Percentiles rank a stretch among this genome's conserved stretches.
These are phyloP conservation scores for Calameuta filiformis DNA, from an alignment of 2,888 invertebrate species.

Conservation along the genomic window DNA sequence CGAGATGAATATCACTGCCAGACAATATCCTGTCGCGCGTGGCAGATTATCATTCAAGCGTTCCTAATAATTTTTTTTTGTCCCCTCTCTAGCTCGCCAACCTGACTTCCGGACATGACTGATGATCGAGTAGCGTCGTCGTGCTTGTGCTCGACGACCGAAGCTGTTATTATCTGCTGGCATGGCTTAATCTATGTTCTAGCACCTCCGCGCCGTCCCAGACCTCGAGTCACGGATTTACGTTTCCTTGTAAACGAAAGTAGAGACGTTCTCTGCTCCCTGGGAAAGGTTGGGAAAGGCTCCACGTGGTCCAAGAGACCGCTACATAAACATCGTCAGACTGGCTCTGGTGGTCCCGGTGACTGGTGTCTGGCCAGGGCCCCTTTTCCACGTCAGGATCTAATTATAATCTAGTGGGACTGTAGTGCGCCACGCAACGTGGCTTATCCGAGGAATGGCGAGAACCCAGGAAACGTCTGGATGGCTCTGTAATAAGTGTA, in stretches of 20 bases:
- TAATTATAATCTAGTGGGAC: conserved; percentile 35
- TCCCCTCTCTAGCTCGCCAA: not conserved
- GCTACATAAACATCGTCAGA: conserved; percentile 8
- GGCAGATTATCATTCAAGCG: not conserved
- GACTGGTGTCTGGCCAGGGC: conserved; percentile 1
- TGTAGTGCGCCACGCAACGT: conserved; percentile 31
- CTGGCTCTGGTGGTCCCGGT: not conserved
- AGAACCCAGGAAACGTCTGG: conserved; percentile 25
- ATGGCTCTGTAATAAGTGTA: not conserved
- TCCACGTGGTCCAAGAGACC: conserved; percentile 29
- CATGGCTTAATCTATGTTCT: not conserved
- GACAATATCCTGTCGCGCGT: not conserved
- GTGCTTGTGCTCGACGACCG: not conserved
- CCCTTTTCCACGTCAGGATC: conserved; percentile 8
- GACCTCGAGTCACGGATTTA: conserved; percentile 27
- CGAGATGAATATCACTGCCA: not conserved
- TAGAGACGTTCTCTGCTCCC: not conserved
- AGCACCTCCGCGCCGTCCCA: conserved; percentile 1
- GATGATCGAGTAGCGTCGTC: not conserved
- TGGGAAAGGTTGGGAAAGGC: conserved; percentile 25
- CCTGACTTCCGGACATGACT: not conserved
- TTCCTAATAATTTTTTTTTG: not conserved
- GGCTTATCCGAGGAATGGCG: conserved; percentile 25
- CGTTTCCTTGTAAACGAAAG: conserved; percentile 23
- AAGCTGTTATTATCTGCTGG: not conserved